Percentiles rank a stretch among this genome's conserved stretches.
Evolutionary conservation across 2,888 invertebrate species (phyloP).

Genomic region (Escarpia spicata): DNA sequence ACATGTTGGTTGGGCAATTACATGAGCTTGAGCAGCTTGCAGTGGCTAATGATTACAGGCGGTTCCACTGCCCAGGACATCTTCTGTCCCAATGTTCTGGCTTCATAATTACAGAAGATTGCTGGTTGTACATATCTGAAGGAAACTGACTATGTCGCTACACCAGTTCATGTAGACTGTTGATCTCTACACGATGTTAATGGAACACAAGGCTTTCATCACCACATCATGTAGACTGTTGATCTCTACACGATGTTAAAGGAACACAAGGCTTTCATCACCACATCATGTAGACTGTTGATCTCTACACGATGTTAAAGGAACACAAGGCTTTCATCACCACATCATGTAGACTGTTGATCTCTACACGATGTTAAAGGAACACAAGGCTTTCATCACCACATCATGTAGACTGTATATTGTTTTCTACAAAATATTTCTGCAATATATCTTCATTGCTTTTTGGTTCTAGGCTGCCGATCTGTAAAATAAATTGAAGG

Average conservation of each 20-base stretch:
- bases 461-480: background rate
- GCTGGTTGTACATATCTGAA: background rate
- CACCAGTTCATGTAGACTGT: background rate
- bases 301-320: background rate
- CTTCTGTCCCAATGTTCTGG: background rate
- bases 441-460: background rate
- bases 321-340: background rate
- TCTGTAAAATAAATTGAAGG: background rate
- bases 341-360: background rate
- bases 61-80: background rate
- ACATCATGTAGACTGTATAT: background rate
- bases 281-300: background rate
- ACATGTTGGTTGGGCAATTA: background rate
- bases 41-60: background rate
- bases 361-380: background rate
- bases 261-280: background rate
- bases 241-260: background rate
- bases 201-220: background rate
- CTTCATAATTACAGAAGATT: background rate
- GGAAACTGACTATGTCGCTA: background rate
- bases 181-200: background rate
- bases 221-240: background rate
- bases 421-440: background rate
- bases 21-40: background rate
- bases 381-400: background rate